Base-by-base conservation (phyloP, 2,113 vertebrate species). In the Leuciscus idus region DNA sequence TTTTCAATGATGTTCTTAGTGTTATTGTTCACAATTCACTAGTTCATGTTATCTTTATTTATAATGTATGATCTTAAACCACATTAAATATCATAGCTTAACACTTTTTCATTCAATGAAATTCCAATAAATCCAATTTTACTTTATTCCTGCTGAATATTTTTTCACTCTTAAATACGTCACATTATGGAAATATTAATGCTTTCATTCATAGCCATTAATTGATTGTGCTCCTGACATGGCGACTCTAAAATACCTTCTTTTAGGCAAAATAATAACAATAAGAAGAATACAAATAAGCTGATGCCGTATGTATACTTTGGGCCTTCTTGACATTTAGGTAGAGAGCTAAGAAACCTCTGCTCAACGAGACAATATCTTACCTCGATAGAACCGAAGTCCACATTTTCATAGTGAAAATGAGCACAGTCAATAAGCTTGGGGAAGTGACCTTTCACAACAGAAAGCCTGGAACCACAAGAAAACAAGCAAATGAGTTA, bases 331-430 rank as follows among this genome's bases (percentile, higher is more conserved):
- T 55, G 17, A 7, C 52, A 21, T n/a, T 72, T 43, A 39, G 6
- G 21, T 13, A 23, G 36, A 72, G 36, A 43, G 36, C 21, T 72
- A n/a, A 39, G 19, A 72, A 43, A 72, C 21, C 1, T 23, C 36
- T 43, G 36, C 19, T 72, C 39, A 68, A 66, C 5, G 11, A 13
- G 3, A 36, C n/a, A 50, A 77, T 50, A 59, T 52, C 90, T 68
- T 89, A 96, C 95, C 95, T 95, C 92, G 83, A 96, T 94, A 64
- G 94, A 92, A 83, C 94, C 94, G 39, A 96, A 95, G 84, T 95
- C 95, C 36, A 96, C 94, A 21, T 94, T 94, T 81, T 96, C 95
- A 8, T 96, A 96, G 90, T 96, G 95, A 91, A 96, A 96, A 89
- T 96, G 95, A 83, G 95, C 95, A 91, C 95, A 96, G 83, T 96